Conservation (phyloP, 92 coral and sea anemone species). For the Epizoanthus illoricatus region DNA sequence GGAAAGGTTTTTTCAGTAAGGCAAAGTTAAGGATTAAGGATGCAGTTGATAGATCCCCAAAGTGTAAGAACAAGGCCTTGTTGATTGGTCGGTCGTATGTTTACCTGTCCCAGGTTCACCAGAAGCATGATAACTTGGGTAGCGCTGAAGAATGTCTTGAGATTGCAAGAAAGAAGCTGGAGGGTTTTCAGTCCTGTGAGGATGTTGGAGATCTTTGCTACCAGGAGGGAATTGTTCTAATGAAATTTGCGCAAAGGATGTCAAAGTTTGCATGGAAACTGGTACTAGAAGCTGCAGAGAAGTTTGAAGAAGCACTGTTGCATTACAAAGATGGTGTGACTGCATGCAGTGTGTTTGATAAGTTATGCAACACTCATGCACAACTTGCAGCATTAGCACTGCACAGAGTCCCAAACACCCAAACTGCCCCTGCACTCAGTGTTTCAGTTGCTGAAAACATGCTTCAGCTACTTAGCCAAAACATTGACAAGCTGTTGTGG, state of each 20-base stretch:
- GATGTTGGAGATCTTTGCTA: constrained; percentile 86
- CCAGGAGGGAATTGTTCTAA: constrained; percentile 78
- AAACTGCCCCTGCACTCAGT: constrained; percentile 24
- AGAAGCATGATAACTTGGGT: constrained; percentile 77
- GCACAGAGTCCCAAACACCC: constrained; percentile 42
- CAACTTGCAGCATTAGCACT: constrained; percentile 66
- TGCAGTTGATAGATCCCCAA: constrained; percentile 73
- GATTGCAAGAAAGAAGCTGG: constrained; percentile 81
- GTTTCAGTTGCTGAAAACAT: constrained; percentile 48
- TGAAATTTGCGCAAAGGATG: constrained; percentile 79
- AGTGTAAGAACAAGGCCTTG: constrained; percentile 80
- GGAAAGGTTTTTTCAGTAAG: constrained; percentile 62
- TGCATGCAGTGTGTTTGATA: constrained; percentile 56
- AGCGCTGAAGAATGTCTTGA: constrained; percentile 92
- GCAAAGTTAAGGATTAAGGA: constrained; percentile 81
- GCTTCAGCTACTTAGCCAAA: constrained; percentile 44
- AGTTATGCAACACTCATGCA: constrained; percentile 61
- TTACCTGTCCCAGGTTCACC: constrained; percentile 83
- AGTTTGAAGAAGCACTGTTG: constrained; percentile 75
- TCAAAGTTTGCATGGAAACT: constrained; percentile 68
- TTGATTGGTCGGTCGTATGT: constrained; percentile 82
- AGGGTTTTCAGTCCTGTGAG: constrained; percentile 71
- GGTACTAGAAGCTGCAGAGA: constrained; percentile 73
- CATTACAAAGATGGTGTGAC: constrained; percentile 58
- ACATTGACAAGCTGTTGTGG: constrained; percentile 54